These are phyloP conservation scores for Bombylius discolor DNA, from an alignment of 2,888 invertebrate genomes.

Conservation along the genomic window DNA sequence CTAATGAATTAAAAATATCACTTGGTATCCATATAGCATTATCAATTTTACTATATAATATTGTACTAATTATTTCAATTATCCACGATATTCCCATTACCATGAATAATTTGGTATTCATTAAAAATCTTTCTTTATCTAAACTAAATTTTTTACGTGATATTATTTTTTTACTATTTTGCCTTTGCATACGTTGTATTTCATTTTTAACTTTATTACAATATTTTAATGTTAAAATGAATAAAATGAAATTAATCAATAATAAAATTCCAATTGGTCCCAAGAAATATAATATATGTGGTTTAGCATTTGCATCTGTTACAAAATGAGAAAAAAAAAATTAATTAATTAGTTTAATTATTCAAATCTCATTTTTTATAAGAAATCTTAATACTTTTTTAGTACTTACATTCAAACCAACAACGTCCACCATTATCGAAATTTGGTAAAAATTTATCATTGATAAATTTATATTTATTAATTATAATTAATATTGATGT, in stretches of 20 bases:
- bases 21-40: constrained; percentile 40
- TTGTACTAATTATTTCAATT: constrained; percentile 49
- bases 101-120: constrained; percentile 61
- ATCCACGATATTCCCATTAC: constrained; percentile 70
- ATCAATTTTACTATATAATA: constrained; percentile 39
- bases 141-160: constrained; percentile 48
- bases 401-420: constrained; percentile 51
- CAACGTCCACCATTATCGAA: constrained; percentile 49
- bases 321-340: constrained; percentile 2
- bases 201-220: constrained; percentile 62
- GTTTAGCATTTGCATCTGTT: constrained; percentile 27
- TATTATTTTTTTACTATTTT: constrained; percentile 45
- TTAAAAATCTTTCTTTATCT: constrained; percentile 55
- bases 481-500: constrained; percentile 43
- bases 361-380: not conserved
- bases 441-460: constrained; percentile 41
- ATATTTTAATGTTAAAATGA: constrained; percentile 53
- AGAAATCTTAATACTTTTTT: not conserved
- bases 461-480: constrained; percentile 41
- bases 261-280: constrained; percentile 51
- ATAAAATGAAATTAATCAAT: constrained; percentile 51
- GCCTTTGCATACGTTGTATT: constrained; percentile 54
- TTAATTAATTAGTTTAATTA: not conserved
- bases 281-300: constrained; percentile 47
- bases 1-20: constrained; percentile 54